phyloP scores from a whole-genome alignment of 2,113 vertebrate species.

The Oplegnathus fasciatus region DNA sequence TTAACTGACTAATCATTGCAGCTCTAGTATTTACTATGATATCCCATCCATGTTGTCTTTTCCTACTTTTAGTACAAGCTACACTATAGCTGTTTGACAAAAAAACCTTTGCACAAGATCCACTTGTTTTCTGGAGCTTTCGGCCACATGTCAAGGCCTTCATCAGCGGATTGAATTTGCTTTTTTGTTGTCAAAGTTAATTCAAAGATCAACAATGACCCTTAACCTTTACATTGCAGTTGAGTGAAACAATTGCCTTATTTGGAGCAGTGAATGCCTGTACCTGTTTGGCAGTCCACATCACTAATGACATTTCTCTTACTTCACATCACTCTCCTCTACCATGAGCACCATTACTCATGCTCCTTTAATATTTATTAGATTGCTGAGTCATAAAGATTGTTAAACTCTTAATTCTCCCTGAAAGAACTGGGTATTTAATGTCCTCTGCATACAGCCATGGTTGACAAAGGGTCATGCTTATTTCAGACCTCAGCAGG shows the following conservation, averaged over 20 bases:
- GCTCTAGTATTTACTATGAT: too few species aligned
- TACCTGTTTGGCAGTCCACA: background rate
- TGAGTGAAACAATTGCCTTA: background rate
- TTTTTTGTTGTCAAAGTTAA: background rate
- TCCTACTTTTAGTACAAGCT: background rate
- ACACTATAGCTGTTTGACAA: background rate
- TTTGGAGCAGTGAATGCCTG: background rate
- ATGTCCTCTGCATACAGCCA: background rate
- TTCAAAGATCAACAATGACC: background rate
- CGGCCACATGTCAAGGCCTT: background rate
- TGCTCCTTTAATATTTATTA: background rate
- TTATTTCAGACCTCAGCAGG: slow-evolving; percentile 1
- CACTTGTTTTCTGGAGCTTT: background rate
- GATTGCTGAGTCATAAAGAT: background rate
- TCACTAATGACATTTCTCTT: background rate
- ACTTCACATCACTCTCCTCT: background rate
- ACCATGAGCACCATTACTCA: background rate
- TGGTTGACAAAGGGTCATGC: background rate
- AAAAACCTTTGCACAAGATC: background rate
- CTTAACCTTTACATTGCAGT: background rate
- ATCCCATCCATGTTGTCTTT: background rate
- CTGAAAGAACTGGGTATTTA: background rate
- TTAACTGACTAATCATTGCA: too few species aligned
- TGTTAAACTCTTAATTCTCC: background rate
- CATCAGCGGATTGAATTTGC: background rate